Evolutionary conservation across 2,888 invertebrate genomes (phyloP).

Genomic region (Aphodius sticticus): DNA sequence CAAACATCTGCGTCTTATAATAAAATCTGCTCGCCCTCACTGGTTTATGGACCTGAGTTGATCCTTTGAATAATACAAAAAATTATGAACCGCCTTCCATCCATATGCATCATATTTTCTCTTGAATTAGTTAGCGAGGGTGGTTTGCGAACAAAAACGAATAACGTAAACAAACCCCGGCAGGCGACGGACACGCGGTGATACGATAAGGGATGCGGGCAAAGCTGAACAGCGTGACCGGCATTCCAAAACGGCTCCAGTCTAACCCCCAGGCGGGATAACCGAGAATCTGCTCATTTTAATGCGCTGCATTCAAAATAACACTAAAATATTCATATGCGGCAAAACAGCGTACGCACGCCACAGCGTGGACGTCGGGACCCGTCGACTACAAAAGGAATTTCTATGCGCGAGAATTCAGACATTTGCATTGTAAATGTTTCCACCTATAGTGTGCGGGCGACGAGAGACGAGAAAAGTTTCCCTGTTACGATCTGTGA

Average conservation of each 20-base stretch:
- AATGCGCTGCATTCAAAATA: slow-evolving; percentile 4
- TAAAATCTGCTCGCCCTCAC: not conserved
- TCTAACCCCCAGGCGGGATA: not conserved
- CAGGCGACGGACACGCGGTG: not conserved
- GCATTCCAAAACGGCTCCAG: not conserved
- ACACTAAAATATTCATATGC: not conserved
- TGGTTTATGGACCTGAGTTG: not conserved
- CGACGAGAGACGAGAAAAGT: not conserved
- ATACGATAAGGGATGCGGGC: not conserved
- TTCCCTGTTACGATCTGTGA: not conserved
- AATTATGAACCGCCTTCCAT: not conserved
- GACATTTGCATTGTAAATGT: slow-evolving; percentile 4
- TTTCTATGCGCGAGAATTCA: not conserved
- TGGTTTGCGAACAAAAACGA: not conserved
- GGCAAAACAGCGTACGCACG: not conserved
- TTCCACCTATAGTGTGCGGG: not conserved
- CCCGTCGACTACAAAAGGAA: not conserved
- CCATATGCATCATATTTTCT: not conserved
- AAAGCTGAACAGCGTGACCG: not conserved
- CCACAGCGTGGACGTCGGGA: not conserved
- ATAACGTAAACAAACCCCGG: not conserved
- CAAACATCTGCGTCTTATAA: not conserved
- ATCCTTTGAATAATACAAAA: not conserved
- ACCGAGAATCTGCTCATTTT: not conserved
- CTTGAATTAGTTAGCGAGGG: not conserved